Evolutionary conservation across 2,797 vertebrate genomes (phyloP).

Genomic region (Dromococcyx pavoninus): DNA sequence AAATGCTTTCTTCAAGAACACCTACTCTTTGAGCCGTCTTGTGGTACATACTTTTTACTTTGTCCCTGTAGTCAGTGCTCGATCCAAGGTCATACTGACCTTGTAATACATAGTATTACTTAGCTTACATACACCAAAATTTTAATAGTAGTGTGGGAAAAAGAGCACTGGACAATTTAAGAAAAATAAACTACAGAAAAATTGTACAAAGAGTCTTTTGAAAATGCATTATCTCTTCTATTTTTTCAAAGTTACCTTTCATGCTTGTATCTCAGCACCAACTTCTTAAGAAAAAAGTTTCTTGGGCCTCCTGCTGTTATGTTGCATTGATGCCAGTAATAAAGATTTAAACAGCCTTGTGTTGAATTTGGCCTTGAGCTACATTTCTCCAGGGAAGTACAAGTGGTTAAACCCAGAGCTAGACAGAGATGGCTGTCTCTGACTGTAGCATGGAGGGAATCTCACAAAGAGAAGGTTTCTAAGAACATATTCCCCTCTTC

Average conservation of each 20-base stretch:
- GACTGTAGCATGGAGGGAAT: background rate
- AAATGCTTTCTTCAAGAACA: constrained; percentile 22
- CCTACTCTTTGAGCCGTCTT: background rate
- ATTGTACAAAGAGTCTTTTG: background rate
- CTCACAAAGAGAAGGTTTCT: background rate
- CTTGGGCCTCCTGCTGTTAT: background rate
- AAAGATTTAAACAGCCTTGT: background rate
- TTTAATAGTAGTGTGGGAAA: background rate
- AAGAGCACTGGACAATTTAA: background rate
- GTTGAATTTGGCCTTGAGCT: background rate
- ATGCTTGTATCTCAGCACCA: background rate
- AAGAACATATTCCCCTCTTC: rapidly evolving
- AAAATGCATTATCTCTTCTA: background rate
- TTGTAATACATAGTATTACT: background rate
- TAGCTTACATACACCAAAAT: background rate
- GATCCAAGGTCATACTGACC: background rate
- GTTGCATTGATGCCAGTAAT: background rate
- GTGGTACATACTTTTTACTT: background rate
- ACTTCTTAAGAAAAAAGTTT: background rate
- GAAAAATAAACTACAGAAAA: background rate
- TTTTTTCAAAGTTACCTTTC: background rate
- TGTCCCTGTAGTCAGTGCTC: background rate
- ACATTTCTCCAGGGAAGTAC: background rate
- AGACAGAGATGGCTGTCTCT: background rate
- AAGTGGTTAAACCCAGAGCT: background rate